phyloP scores from a whole-genome alignment of 2,888 invertebrate species.

The Lypha dubia region DNA sequence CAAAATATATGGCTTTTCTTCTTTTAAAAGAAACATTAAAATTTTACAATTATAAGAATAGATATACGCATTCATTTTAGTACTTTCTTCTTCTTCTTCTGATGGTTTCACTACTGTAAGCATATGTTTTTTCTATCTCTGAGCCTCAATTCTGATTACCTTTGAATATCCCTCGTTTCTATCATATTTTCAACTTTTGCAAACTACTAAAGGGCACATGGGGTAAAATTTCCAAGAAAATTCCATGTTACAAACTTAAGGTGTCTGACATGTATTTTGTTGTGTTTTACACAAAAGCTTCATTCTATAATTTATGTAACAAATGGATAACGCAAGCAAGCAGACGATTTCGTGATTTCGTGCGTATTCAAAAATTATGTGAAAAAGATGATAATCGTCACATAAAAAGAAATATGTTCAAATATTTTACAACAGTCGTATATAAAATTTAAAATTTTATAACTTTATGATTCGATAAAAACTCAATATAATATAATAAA shows the following conservation, averaged over 20 bases:
- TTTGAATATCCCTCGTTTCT: neutral
- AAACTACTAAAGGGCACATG: constrained; percentile 4
- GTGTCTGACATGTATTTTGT: constrained; percentile 17
- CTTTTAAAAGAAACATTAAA: no score
- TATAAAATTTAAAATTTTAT: constrained; percentile 38
- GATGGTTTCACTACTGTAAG: no score
- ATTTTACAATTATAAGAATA: no score
- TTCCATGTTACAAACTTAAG: neutral
- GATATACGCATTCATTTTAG: no score
- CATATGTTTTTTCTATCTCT: no score
- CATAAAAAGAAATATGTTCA: constrained; percentile 39
- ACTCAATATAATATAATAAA: neutral
- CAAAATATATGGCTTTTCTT: no score
- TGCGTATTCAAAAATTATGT: constrained; percentile 44
- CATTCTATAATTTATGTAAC: constrained; percentile 29
- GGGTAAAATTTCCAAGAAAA: constrained; percentile 15
- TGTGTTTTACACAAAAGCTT: constrained; percentile 1
- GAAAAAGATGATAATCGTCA: constrained; percentile 63
- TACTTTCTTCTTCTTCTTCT: no score
- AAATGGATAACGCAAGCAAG: neutral
- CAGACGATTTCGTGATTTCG: constrained; percentile 1
- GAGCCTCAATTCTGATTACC: neutral
- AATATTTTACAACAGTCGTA: constrained; percentile 1
- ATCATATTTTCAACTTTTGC: neutral
- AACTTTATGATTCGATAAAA: constrained; percentile 50